These are phyloP conservation scores for Heliconius nattereri DNA, from an alignment of 1,140 invertebrate species.

Conservation along the genomic window DNA sequence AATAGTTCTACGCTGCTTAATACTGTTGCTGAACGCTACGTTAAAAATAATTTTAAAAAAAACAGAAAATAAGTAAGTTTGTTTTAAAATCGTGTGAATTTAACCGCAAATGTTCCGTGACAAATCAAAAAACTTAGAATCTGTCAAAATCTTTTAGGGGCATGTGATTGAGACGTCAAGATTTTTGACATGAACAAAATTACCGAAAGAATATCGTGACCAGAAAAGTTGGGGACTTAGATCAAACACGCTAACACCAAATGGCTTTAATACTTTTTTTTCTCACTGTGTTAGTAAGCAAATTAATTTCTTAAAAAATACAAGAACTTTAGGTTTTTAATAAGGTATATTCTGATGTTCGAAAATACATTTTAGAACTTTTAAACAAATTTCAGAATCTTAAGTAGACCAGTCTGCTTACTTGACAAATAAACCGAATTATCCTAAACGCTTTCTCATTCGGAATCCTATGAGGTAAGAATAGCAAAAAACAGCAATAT, in stretches of 20 bases:
- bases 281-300: slow-evolving; percentile 51
- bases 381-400: too few species aligned
- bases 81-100: slow-evolving; percentile 29
- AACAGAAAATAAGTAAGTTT: neutral
- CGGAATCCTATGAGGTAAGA: neutral
- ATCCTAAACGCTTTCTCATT: too few species aligned
- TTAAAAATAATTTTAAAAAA: neutral
- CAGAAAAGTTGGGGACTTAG: slow-evolving; percentile 51
- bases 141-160: slow-evolving; percentile 34
- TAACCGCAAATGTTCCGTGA: slow-evolving; percentile 33
- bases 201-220: slow-evolving; percentile 66
- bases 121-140: slow-evolving; percentile 30
- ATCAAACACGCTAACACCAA: slow-evolving; percentile 63
- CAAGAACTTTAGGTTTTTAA: too few species aligned
- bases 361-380: too few species aligned
- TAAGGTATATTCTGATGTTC: too few species aligned
- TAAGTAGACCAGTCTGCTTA: too few species aligned
- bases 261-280: slow-evolving; percentile 52
- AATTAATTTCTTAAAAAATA: too few species aligned
- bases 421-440: too few species aligned
- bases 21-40: neutral
- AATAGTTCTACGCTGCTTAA: neutral
- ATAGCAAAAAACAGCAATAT: neutral
- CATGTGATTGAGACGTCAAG: slow-evolving; percentile 67
- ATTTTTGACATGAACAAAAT: slow-evolving; percentile 64